These are phyloP conservation scores for Scolopax mira DNA, from an alignment of 2,113 vertebrate genomes.

Conservation along the genomic window DNA sequence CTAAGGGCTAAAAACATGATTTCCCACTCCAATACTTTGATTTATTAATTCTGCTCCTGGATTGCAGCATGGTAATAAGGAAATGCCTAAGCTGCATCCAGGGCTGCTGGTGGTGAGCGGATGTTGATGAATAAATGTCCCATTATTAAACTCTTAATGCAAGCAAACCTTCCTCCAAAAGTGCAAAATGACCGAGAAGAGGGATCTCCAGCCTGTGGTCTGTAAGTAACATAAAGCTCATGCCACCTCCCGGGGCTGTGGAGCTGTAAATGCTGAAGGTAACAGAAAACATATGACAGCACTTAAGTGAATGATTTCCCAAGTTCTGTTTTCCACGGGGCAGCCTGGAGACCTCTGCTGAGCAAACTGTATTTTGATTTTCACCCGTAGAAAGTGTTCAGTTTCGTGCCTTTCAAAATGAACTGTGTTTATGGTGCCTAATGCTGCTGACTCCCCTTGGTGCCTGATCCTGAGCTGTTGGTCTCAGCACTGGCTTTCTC, in stretches of 20 bases:
- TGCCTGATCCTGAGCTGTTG: not conserved
- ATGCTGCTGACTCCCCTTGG: not conserved
- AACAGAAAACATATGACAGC: rapidly evolving
- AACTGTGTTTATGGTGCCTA: not conserved
- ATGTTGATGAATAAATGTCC: not conserved
- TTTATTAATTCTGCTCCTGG: not conserved
- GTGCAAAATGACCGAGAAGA: not conserved
- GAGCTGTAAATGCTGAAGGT: not conserved
- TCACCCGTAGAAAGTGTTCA: not conserved
- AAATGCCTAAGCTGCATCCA: not conserved
- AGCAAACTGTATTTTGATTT: not conserved
- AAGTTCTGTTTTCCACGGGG: not conserved
- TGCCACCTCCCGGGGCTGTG: rapidly evolving
- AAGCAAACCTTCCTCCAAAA: not conserved
- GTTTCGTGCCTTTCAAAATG: not conserved
- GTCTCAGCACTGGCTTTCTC: not conserved
- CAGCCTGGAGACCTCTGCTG: not conserved
- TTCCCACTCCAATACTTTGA: not conserved
- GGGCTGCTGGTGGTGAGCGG: not conserved
- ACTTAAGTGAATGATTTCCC: not conserved
- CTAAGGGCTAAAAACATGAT: rapidly evolving
- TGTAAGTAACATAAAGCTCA: rapidly evolving
- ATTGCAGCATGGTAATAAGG: not conserved
- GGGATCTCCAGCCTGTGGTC: not conserved
- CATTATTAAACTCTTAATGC: not conserved